A percentile compares a stretch with the other conserved stretches of the same genome.
Evolutionary conservation across 2,113 vertebrate species (phyloP).

Genomic region (Eudorcas thomsonii): DNA sequence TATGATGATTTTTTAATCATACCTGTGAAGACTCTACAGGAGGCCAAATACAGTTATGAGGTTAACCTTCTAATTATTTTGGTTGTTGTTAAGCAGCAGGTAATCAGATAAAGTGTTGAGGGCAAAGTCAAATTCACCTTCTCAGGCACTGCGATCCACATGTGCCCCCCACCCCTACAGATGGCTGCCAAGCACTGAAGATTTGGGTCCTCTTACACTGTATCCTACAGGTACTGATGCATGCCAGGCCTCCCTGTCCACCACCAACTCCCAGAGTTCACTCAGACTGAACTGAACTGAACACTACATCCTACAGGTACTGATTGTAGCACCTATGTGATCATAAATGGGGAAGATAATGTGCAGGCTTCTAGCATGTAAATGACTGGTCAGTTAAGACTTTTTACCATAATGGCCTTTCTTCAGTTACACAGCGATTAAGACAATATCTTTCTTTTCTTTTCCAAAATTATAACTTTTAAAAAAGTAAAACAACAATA

Average conservation of each 20-base stretch:
- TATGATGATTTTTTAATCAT: constrained; percentile 57
- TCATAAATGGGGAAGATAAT: neutral
- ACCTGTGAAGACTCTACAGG: neutral
- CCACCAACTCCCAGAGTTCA: no score
- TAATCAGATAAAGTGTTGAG: constrained; percentile 31
- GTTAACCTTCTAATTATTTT: constrained; percentile 54
- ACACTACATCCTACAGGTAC: neutral
- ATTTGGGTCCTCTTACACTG: neutral
- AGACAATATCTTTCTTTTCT: neutral
- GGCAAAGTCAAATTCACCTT: neutral
- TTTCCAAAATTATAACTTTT: neutral
- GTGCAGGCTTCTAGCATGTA: neutral
- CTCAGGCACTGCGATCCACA: neutral
- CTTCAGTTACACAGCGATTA: neutral
- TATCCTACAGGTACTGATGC: neutral
- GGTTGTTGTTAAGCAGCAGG: constrained; percentile 30
- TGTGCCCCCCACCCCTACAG: neutral
- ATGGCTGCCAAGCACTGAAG: neutral
- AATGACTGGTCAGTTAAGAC: neutral
- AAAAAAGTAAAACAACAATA: neutral
- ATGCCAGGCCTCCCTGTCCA: no score
- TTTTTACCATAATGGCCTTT: neutral
- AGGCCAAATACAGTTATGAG: constrained; percentile 41
- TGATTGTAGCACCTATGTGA: neutral
- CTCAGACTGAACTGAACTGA: no score